Base-by-base conservation (phyloP, 2,797 vertebrate species). In the Xenentodon cancila region DNA sequence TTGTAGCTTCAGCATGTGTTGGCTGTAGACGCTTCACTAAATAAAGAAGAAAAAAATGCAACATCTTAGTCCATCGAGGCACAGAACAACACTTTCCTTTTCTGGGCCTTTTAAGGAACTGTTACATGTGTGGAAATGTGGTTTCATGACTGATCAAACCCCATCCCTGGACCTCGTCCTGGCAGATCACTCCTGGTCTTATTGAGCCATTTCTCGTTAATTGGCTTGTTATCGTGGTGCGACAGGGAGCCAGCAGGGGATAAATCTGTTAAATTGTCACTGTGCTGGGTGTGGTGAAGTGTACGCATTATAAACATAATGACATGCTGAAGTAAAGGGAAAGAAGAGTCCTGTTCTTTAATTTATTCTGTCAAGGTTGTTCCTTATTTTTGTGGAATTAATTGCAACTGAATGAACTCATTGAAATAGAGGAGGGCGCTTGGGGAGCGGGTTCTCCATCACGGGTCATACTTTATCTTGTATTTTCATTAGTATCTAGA, bases 181-280 rank as follows among this genome's bases (percentile, higher is more conserved):
- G 15, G 18, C 19, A 3, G 19, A 40, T 61, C 42, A 25, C 59
- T 59, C 11, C 45, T 64, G 64, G 62, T 54, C 42, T 27, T 30
- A 30, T 45, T 49, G 17, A 58, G 43, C 34, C 15, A 25, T 53
- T 60, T 65, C 58, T 44, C 60, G 59, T 8, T 85, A 80, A 81
- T 81, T 81, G 64, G 75, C 58, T 80, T 30, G 57, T 78, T 77
- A 71, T 30, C 8, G 3, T 19, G 25, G 25, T 42, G 51, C 53
- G 21, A 62, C 20, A 18, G 48, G 25, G 59, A 21, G 69, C 47
- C 53, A 49, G 59, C 62, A 37, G 64, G 54, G 32, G 44, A 37
- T 13, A 37, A 44, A 47, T 62, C 25, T 30, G 43, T 60, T 72
- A 0, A 60, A 53, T 20, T 66, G 53, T 63, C 13, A 75, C 67